Evolutionary conservation across 2,888 invertebrate genomes (phyloP).

Genomic region (Philereme vetulata): DNA sequence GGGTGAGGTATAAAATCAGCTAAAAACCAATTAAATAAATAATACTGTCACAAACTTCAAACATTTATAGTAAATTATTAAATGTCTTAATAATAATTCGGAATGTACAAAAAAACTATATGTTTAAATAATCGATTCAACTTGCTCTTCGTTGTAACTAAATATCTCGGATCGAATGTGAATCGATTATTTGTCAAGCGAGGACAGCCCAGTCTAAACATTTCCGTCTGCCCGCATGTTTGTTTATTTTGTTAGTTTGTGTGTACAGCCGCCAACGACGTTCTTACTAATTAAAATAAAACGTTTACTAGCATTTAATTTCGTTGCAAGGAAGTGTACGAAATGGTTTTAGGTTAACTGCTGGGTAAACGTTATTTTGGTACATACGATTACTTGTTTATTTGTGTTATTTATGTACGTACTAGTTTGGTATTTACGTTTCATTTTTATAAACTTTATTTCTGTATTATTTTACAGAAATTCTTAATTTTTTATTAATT

Average conservation of each 20-base stretch:
- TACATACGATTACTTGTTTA: too few species aligned
- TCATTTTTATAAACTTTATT: too few species aligned
- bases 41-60: too few species aligned
- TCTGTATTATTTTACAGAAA: too few species aligned
- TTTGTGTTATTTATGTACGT: too few species aligned
- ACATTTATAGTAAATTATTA: too few species aligned
- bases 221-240: constrained; percentile 44
- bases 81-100: background rate
- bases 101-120: too few species aligned
- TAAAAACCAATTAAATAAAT: too few species aligned
- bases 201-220: constrained; percentile 53
- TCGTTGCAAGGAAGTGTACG: constrained; percentile 17
- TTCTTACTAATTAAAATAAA: constrained; percentile 38
- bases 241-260: constrained; percentile 50
- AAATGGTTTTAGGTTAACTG: constrained; percentile 11
- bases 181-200: constrained; percentile 46
- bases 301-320: constrained; percentile 19
- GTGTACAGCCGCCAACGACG: constrained; percentile 44
- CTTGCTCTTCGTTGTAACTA: constrained; percentile 18
- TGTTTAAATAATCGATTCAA: constrained; percentile 15
- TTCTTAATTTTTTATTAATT: too few species aligned
- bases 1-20: too few species aligned
- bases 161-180: constrained; percentile 16
- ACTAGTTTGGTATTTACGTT: too few species aligned
- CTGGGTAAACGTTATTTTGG: background rate